phyloP scores from a whole-genome alignment of 2,797 vertebrate species.

The Sphenodon punctatus region DNA sequence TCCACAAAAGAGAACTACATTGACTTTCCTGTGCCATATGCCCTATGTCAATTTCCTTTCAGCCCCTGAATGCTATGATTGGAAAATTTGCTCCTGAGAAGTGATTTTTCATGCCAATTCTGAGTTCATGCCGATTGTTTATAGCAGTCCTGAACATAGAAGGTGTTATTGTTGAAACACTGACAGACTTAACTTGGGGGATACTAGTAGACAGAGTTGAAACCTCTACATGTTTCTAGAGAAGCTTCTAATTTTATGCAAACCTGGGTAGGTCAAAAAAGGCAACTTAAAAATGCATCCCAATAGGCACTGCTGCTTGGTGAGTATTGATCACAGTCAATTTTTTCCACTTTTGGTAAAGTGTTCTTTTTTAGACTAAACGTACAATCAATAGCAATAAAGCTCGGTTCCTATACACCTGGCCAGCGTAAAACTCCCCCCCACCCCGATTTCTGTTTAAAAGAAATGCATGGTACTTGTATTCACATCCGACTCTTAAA shows the following conservation, averaged over 20 bases:
- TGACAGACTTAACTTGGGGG: fast-evolving
- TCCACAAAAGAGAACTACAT: fast-evolving
- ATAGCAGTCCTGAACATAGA: not conserved
- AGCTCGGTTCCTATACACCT: not conserved
- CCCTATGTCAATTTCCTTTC: not conserved
- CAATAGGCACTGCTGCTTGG: not conserved
- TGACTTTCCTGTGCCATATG: not conserved
- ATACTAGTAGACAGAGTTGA: not conserved
- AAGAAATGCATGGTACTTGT: not conserved
- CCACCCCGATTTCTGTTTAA: not conserved
- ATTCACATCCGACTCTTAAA: constrained; percentile 3
- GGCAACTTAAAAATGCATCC: constrained; percentile 10
- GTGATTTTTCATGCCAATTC: not conserved
- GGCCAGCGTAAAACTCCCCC: constrained; percentile 6
- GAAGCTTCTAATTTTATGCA: constrained; percentile 9
- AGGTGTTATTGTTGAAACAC: not conserved
- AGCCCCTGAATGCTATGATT: fast-evolving
- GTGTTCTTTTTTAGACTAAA: constrained; percentile 35
- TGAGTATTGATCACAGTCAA: constrained; percentile 15
- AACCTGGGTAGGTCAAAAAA: constrained; percentile 20
- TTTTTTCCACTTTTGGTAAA: constrained; percentile 27
- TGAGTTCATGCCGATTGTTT: not conserved
- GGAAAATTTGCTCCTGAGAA: not conserved
- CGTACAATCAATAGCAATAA: constrained; percentile 27
- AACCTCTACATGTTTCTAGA: not conserved